A percentile compares a stretch with the other conserved stretches of the same genome.
Evolutionary conservation across 1,140 invertebrate genomes (phyloP).

Genomic region (Diploscapter pachys): DNA sequence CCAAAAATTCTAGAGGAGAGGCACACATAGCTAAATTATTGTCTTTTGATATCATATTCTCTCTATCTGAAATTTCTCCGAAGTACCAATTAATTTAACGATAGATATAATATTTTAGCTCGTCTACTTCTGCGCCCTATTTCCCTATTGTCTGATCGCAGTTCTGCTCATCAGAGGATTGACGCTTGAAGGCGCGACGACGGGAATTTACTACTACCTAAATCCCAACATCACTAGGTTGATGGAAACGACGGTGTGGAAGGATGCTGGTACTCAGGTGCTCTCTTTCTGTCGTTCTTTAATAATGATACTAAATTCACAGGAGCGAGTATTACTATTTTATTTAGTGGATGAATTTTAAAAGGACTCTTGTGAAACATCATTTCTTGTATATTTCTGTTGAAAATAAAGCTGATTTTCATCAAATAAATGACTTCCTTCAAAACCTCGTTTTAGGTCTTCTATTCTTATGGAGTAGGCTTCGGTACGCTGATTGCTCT

Average conservation of each 20-base stretch:
- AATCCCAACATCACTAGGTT: conserved; percentile 70
- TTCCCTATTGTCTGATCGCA: conserved; percentile 85
- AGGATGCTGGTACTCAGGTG: conserved; percentile 62
- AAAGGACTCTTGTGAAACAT: too few species aligned
- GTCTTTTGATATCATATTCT: too few species aligned
- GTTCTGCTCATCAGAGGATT: conserved; percentile 83
- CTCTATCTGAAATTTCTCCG: too few species aligned
- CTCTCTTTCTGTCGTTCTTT: too few species aligned
- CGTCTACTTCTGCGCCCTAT: conserved; percentile 88
- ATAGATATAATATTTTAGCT: conserved; percentile 62
- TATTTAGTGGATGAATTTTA: too few species aligned
- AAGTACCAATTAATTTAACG: too few species aligned
- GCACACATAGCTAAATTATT: too few species aligned
- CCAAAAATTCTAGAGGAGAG: too few species aligned
- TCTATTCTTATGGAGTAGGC: conserved; percentile 63
- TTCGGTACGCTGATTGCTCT: conserved; percentile 70
- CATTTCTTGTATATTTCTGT: conserved; percentile 44
- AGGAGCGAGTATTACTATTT: too few species aligned
- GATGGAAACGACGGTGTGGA: conserved; percentile 54
- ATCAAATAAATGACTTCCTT: too few species aligned
- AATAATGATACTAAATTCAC: too few species aligned
- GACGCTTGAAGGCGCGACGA: conserved; percentile 82
- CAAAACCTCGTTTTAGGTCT: conserved; percentile 56
- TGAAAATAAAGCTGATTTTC: too few species aligned
- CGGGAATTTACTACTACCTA: conserved; percentile 86